phyloP scores from a whole-genome alignment of 1,140 invertebrate species.

The Ganaspis sp. region DNA sequence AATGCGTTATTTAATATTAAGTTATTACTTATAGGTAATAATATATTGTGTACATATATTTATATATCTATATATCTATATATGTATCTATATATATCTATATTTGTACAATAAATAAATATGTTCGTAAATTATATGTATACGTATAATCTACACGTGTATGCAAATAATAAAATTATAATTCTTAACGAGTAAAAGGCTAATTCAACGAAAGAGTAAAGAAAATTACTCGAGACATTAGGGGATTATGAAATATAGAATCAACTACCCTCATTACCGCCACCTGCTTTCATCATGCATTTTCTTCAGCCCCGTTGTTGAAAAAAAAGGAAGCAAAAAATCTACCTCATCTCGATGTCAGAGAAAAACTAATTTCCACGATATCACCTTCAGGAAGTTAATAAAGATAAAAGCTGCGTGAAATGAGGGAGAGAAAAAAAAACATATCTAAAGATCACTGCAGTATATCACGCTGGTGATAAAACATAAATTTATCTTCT shows the following conservation, averaged over 20 bases:
- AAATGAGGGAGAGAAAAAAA: not conserved
- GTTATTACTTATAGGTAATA: too few species aligned
- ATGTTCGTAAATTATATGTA: too few species aligned
- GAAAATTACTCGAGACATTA: not conserved
- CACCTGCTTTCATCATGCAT: not conserved
- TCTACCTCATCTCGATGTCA: not conserved
- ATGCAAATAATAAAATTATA: too few species aligned
- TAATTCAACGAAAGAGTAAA: not conserved
- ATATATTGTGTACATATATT: too few species aligned
- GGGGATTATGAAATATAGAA: not conserved
- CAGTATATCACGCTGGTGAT: not conserved
- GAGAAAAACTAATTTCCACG: conserved; percentile 17
- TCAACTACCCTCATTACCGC: conserved; percentile 1
- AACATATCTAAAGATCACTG: not conserved
- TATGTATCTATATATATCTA: too few species aligned
- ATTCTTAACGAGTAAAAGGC: too few species aligned
- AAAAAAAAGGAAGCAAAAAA: conserved; percentile 1
- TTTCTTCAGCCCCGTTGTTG: not conserved
- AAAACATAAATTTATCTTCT: not conserved
- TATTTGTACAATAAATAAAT: too few species aligned
- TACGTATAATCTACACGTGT: too few species aligned
- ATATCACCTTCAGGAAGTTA: conserved; percentile 8
- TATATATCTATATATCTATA: too few species aligned
- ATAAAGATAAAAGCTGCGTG: conserved; percentile 6
- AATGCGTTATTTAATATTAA: too few species aligned